Base-by-base conservation (phyloP, 2,113 vertebrate genomes). In the Nipponia nippon region DNA sequence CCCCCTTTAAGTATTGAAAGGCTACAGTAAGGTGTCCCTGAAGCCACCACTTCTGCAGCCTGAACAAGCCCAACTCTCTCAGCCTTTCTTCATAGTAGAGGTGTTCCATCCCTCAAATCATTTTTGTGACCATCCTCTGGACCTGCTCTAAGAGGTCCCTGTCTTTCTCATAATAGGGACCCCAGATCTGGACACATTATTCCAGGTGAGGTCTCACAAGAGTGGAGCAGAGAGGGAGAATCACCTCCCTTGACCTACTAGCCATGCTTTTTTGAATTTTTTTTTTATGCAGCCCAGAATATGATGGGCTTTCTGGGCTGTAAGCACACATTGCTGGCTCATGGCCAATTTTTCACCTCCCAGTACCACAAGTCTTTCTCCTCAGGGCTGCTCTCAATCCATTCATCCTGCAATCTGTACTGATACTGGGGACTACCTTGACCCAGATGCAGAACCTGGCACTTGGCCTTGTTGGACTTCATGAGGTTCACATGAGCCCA, bases 301-400 rank as follows among this genome's bases (percentile, higher is more conserved):
- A 4, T 18, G 27, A 46, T 26, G 13, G 49, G 13, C 11, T 58
- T 63, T 50, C 23, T 46, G 27, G 16, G 16, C 27, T 71, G 38
- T 29, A 65, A 52, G 17, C 1, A 4, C 19, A 17, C 2, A 22
- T n/a, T n/a, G 16, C 13, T 0, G 0, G 34, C 23, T 71, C 34
- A 4, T 34, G 27, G 9, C 23, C 8, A 4, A 10, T 22, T 46
- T 58, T 81, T 42, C 7, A 1, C 71, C 47, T 8, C 36, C 42
- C 52, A 36, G 16, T 73, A 50, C 13, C 9, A 42, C 13, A 63
- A 44, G 2, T 22, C 9, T 11, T 40, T 32, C 14, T 40, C 14
- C 2, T 2, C 36, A 40, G 15, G 36, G 8, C 20, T 53, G 4
- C 20, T 72, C 20, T 53, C 36, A 40, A 72, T 53, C 36, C 15